phyloP scores from a whole-genome alignment of 2,797 vertebrate genomes.

The Malacoctenus gilli region DNA sequence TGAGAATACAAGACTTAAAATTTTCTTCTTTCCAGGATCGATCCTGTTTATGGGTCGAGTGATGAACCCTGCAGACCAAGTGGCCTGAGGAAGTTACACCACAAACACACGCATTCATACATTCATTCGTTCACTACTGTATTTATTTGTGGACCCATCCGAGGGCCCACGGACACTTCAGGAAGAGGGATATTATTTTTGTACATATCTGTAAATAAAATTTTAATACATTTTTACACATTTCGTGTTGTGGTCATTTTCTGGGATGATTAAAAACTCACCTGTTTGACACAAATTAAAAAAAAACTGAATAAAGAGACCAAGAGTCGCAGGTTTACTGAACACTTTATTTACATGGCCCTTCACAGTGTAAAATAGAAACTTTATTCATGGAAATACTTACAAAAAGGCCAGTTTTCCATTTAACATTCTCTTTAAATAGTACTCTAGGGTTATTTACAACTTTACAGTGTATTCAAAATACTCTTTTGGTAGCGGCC shows the following conservation, averaged over 20 bases:
- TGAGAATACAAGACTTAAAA: too few relatives aligned
- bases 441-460: constrained; percentile 98
- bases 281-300: too few relatives aligned
- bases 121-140: constrained; percentile 45
- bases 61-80: constrained; percentile 83
- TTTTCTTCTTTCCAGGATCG: constrained; percentile 77
- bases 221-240: constrained; percentile 76
- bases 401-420: constrained; percentile 92
- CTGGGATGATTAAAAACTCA: constrained; percentile 13
- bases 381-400: constrained; percentile 95
- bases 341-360: constrained; percentile 82
- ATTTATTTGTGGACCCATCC: constrained; percentile 75
- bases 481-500: constrained; percentile 86
- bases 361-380: constrained; percentile 96
- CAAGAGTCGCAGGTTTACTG: constrained; percentile 54
- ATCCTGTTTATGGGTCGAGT: constrained; percentile 90
- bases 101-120: constrained; percentile 7
- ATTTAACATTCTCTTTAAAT: constrained; percentile 88
- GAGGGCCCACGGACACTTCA: constrained; percentile 57
- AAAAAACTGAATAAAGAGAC: too few relatives aligned
- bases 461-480: constrained; percentile 98
- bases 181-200: constrained; percentile 78
- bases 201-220: constrained; percentile 84
- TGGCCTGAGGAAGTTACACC: constrained; percentile 13
- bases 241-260: constrained; percentile 9